Percentiles rank a stretch among this genome's conserved stretches.
These are phyloP conservation scores for Cladorhizidae sp. DNA, from an alignment of 37 sponge, comb jelly and placozoan species.

Conservation along the genomic window DNA sequence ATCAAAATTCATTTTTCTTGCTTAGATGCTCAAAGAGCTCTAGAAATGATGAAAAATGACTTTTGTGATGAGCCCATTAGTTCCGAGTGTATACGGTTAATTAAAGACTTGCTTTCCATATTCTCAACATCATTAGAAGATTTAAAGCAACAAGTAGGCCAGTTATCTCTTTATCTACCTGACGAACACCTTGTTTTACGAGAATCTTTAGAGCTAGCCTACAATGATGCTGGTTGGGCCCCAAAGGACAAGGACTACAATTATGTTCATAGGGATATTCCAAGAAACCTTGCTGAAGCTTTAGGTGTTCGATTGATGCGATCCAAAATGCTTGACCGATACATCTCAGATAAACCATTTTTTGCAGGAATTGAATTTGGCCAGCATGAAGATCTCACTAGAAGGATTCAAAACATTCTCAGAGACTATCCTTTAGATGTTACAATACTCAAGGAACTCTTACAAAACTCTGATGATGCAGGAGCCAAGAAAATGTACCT, in stretches of 20 bases:
- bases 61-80: constrained; percentile 11
- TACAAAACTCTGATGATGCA: constrained; percentile 95
- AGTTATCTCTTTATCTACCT: constrained; percentile 23
- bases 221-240: constrained; percentile 56
- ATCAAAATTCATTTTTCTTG: constrained; percentile 24
- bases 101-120: constrained; percentile 5
- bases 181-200: constrained; percentile 28
- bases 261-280: constrained; percentile 20
- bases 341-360: background rate
- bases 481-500: constrained; percentile 75
- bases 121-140: background rate
- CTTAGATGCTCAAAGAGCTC: constrained; percentile 35
- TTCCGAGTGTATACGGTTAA: background rate
- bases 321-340: constrained; percentile 32
- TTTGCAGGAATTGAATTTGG: constrained; percentile 53
- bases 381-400: constrained; percentile 77
- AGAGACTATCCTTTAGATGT: constrained; percentile 66
- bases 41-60: constrained; percentile 39
- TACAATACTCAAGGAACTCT: constrained; percentile 82
- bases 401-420: constrained; percentile 76
- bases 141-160: background rate
- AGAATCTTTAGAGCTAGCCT: constrained; percentile 21
- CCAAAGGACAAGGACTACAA: background rate
- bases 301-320: constrained; percentile 42
- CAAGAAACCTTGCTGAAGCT: constrained; percentile 24